A percentile compares a stretch with the other conserved stretches of the same genome.
These are phyloP conservation scores for Scaptomyza polygonia DNA, from an alignment of 2,888 invertebrate species.

Conservation along the genomic window DNA sequence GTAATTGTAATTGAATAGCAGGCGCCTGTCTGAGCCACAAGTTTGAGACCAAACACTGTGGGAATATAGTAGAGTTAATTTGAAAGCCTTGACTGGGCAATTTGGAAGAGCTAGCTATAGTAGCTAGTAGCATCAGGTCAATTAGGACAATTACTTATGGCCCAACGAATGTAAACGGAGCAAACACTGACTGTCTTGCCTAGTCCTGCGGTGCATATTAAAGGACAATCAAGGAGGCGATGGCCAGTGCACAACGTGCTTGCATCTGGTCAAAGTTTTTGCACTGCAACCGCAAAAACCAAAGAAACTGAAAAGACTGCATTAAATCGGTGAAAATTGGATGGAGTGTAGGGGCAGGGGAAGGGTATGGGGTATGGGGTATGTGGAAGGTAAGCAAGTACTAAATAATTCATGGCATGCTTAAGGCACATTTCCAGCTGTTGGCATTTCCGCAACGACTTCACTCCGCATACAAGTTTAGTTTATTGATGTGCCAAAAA, in stretches of 20 bases:
- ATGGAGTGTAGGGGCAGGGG: conserved; percentile 4
- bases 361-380: too few relatives aligned
- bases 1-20: neutral
- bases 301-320: neutral
- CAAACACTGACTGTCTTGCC: conserved; percentile 1
- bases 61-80: conserved; percentile 15
- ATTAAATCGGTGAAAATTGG: neutral
- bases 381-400: conserved; percentile 25
- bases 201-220: conserved; percentile 50
- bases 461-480: conserved; percentile 26
- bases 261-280: conserved; percentile 35
- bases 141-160: conserved; percentile 47
- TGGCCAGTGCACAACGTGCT: conserved; percentile 43
- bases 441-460: conserved; percentile 25
- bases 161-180: conserved; percentile 33
- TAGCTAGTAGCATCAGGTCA: conserved; percentile 19
- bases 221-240: conserved; percentile 41
- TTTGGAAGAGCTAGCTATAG: conserved; percentile 15
- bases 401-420: conserved; percentile 61
- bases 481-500: conserved; percentile 59
- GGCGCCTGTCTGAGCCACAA: conserved; percentile 4
- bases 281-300: conserved; percentile 18
- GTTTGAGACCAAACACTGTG: conserved; percentile 10
- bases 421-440: conserved; percentile 55
- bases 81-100: conserved; percentile 23